Conservation (phyloP, 1,140 invertebrate genomes). For the Sycophaga agraensis region DNA sequence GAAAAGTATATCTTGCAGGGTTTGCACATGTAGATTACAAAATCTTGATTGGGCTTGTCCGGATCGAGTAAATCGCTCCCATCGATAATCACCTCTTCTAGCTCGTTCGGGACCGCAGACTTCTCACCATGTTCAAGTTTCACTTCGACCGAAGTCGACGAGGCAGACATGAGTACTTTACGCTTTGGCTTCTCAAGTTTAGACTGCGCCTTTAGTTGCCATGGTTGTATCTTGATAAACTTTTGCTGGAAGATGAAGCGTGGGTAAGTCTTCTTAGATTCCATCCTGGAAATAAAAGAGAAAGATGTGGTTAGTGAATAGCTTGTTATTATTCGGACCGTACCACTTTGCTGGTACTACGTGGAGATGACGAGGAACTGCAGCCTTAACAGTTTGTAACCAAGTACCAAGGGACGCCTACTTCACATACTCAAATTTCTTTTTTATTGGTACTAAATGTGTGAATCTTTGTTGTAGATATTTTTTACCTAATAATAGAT, state of each 20-base stretch:
- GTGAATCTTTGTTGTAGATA: too few relatives aligned
- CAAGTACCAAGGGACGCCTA: too few relatives aligned
- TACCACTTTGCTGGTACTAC: background rate
- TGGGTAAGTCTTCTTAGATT: background rate
- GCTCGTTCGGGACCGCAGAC: background rate
- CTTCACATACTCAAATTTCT: too few relatives aligned
- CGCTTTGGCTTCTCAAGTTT: background rate
- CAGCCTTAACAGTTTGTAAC: too few relatives aligned
- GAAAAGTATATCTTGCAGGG: constrained; percentile 61
- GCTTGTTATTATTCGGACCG: background rate
- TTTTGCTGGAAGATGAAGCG: constrained; percentile 13
- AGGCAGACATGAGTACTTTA: background rate
- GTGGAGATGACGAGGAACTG: too few relatives aligned
- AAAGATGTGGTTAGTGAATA: constrained; percentile 3
- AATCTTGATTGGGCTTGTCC: background rate
- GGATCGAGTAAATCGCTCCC: background rate
- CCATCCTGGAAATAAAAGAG: constrained; percentile 21
- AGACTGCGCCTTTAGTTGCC: background rate
- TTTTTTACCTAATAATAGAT: too few relatives aligned
- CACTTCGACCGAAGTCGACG: background rate
- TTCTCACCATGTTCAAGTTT: background rate
- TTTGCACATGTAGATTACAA: constrained; percentile 44
- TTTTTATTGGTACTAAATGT: too few relatives aligned
- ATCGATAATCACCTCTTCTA: constrained; percentile 17
- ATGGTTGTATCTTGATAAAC: constrained; percentile 4